Evolutionary conservation across 2,888 invertebrate species (phyloP).

Genomic region (Stegana nigrithorax): DNA sequence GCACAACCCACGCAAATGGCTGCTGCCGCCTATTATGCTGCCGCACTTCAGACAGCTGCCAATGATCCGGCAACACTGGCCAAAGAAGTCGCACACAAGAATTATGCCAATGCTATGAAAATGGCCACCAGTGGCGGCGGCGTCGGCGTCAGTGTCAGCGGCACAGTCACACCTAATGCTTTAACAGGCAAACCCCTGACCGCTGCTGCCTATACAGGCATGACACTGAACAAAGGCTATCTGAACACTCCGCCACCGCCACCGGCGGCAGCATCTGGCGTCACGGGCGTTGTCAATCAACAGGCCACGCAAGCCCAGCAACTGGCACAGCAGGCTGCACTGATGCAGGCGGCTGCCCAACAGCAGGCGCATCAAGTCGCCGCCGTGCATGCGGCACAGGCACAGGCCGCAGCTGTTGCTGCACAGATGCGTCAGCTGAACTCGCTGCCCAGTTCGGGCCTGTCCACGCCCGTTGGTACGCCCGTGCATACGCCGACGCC

Average conservation of each 20-base stretch:
- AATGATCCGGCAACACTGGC: conserved; percentile 77
- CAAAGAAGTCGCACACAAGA: conserved; percentile 86
- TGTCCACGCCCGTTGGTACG: conserved; percentile 50
- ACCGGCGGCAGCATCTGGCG: no score
- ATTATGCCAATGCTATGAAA: conserved; percentile 81
- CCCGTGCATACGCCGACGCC: conserved; percentile 41
- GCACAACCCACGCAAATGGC: conserved; percentile 20
- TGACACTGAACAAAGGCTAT: conserved; percentile 74
- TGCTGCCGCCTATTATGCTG: conserved; percentile 50
- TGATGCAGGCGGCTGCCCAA: conserved; percentile 22
- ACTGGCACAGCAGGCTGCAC: conserved; percentile 42
- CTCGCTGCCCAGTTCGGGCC: conserved; percentile 45
- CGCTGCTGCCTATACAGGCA: conserved; percentile 76
- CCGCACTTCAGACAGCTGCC: conserved; percentile 54
- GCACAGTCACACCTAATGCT: conserved; percentile 62
- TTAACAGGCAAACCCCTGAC: conserved; percentile 71
- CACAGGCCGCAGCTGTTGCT: background rate
- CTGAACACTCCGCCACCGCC: conserved; percentile 31
- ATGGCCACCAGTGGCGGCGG: conserved; percentile 61
- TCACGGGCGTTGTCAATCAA: conserved; percentile 1
- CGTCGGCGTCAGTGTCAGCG: background rate
- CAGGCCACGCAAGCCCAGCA: conserved; percentile 36
- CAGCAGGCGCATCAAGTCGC: conserved; percentile 43
- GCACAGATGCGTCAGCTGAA: conserved; percentile 44
- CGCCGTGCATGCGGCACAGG: conserved; percentile 28